These are phyloP conservation scores for Peromyscus maniculatus DNA, from an alignment of 2,113 vertebrate genomes.

Conservation along the genomic window DNA sequence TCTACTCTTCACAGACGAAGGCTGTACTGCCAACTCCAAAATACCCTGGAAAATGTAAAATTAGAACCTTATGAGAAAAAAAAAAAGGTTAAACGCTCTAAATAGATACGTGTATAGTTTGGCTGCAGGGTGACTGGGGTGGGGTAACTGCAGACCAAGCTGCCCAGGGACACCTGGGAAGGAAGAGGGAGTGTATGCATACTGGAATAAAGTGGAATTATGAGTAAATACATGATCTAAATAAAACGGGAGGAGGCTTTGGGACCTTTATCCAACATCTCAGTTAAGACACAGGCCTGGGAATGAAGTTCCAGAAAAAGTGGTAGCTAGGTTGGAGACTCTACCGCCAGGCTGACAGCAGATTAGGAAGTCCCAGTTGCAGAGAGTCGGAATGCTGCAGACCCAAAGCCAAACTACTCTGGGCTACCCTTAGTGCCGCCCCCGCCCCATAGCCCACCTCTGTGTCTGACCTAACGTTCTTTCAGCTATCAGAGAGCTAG, in stretches of 20 bases:
- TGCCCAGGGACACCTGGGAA: neutral
- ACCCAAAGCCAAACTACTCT: neutral
- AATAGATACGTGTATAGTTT: conserved; percentile 74
- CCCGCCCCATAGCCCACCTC: neutral
- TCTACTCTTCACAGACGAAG: conserved; percentile 85
- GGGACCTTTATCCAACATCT: neutral
- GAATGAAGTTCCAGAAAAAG: neutral
- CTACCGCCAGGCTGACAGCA: neutral
- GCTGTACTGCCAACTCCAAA: conserved; percentile 84
- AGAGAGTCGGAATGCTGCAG: neutral
- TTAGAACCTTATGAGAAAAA: conserved; percentile 84
- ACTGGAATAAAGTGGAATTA: neutral
- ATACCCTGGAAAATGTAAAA: conserved; percentile 84
- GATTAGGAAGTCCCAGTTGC: neutral
- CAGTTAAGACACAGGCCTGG: neutral
- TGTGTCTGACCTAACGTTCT: neutral
- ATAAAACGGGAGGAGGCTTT: neutral
- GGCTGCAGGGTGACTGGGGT: conserved; percentile 61
- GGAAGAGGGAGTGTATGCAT: neutral
- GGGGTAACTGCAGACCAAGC: conserved; percentile 25
- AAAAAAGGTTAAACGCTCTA: conserved; percentile 81
- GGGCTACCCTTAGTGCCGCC: too few relatives aligned
- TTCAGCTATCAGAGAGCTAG: neutral
- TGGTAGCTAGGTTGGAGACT: neutral
- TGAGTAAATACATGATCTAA: conserved; percentile 17